Base-by-base conservation (phyloP, 2,797 vertebrate species). In the Diplodus puntazzo region DNA sequence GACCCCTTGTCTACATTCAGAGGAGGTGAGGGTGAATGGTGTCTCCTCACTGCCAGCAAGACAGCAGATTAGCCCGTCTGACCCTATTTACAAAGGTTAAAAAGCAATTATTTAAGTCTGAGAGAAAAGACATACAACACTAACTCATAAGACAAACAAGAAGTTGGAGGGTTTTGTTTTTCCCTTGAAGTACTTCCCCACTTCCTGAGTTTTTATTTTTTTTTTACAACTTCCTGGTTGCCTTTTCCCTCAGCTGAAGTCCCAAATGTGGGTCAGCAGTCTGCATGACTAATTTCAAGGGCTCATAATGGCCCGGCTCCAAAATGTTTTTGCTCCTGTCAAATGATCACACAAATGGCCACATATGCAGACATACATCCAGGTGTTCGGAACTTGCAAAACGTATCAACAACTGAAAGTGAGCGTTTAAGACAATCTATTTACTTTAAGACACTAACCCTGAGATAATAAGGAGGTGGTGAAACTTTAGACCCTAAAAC, bases 231-330 rank as follows among this genome's bases (percentile, higher is more conserved):
- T 88, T 92, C 88, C 90, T 84, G 69, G 65, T 91, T 90, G 70
- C 75, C 48, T 81, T 89, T 75, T 73, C 45, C 75, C 64, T 63
- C 65, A 77, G 72, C 75, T 76, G 59, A 86, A 85, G 78, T 89
- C 82, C 85, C 75, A 86, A 93, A 91, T 91, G 89, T 93, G 89
- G 92, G 91, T 92, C 93, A 92, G 75, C 66, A 79, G 86, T 34
- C 78, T 85, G 85, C 74, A 90, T 90, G 91, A 87, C 88, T 91
- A 89, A 93, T 87, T 89, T 85, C 73, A 80, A 79, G 50, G 75
- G 59, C 67, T 90, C 77, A 79, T 70, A 62, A 59, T 75, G 63
- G 79, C 72, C 50, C 5, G 17, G 65, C 50, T 84, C 80, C 71
- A 73, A 80, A 80, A 74, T 82, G 74, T 78, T 88, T 88, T 86